Base-by-base conservation (phyloP, 35 echinoderm and acorn worm species). In the Chiridota heheva region DNA sequence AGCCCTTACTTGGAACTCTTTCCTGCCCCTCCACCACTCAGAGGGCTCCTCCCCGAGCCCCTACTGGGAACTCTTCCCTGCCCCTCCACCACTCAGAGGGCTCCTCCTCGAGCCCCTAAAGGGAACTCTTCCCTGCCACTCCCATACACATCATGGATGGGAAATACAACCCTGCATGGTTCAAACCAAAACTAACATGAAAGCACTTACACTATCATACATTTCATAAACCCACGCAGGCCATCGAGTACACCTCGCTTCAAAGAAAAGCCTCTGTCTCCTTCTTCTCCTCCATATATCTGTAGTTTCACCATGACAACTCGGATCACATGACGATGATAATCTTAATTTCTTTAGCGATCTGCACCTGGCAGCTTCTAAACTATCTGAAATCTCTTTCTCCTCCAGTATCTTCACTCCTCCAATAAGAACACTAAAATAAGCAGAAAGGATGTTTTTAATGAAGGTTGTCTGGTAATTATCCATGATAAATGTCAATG, bases 131-230 rank as follows among this genome's bases (percentile, higher is more conserved):
- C n/a, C n/a, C n/a, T n/a, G n/a, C n/a, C n/a, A n/a, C n/a, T n/a
- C n/a, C n/a, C n/a, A n/a, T n/a, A n/a, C n/a, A n/a, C n/a, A n/a
- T n/a, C n/a, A n/a, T n/a, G n/a, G n/a, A n/a, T n/a, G n/a, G n/a
- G n/a, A n/a, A n/a, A n/a, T n/a, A n/a, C n/a, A n/a, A n/a, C n/a
- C n/a, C n/a, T n/a, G n/a, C n/a, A n/a, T n/a, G n/a, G n/a, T n/a
- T n/a, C n/a, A n/a, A n/a, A n/a, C n/a, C n/a, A n/a, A n/a, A n/a
- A n/a, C n/a, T n/a, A n/a, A n/a, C n/a, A n/a, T n/a, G n/a, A n/a
- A n/a, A n/a, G 38, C 10, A 91, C 93, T 91, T 78, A 97, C 93
- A 79, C 51, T 42, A 67, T 97, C 93, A 84, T 97, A 97, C 88
- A 91, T 87, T 72, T 97, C 88, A 88, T 91, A 97, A 7, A 97